Conservation (phyloP, 2,888 invertebrate species). For the Dinocampus coccinellae region DNA sequence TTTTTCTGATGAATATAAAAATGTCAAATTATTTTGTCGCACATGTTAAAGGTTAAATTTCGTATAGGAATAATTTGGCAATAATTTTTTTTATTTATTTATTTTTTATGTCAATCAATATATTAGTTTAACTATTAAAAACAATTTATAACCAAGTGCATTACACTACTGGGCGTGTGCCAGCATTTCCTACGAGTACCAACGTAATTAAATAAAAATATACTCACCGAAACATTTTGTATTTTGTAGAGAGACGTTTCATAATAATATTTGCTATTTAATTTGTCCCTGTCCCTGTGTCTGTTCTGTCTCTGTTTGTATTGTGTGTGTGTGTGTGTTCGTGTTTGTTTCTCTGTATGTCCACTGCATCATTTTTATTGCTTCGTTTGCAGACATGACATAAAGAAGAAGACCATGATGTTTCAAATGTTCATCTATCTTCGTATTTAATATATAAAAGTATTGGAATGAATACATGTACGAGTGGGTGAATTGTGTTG, state of each 20-base stretch:
- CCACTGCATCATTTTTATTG: no score
- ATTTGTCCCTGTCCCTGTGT: no score
- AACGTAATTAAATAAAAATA: neutral
- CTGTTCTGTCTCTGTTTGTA: no score
- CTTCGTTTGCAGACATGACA: no score
- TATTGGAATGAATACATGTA: conserved; percentile 36
- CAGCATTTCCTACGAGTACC: conserved; percentile 27
- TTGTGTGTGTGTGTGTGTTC: no score
- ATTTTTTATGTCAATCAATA: no score
- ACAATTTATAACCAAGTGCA: conserved; percentile 47
- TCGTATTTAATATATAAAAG: conserved; percentile 18
- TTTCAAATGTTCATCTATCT: conserved; percentile 8
- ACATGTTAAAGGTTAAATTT: no score
- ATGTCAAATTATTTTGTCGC: no score
- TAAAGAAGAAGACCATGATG: neutral
- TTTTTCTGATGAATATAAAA: no score
- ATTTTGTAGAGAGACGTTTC: no score
- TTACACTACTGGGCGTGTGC: conserved; percentile 29
- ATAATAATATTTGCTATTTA: no score
- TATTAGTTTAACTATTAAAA: neutral
- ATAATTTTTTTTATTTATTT: neutral
- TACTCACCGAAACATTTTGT: conserved; percentile 1
- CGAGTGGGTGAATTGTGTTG: conserved; percentile 56
- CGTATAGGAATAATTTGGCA: neutral
- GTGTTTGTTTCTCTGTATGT: no score